Conservation (phyloP, 2,797 vertebrate genomes). For the Phalloptychus januarius region DNA sequence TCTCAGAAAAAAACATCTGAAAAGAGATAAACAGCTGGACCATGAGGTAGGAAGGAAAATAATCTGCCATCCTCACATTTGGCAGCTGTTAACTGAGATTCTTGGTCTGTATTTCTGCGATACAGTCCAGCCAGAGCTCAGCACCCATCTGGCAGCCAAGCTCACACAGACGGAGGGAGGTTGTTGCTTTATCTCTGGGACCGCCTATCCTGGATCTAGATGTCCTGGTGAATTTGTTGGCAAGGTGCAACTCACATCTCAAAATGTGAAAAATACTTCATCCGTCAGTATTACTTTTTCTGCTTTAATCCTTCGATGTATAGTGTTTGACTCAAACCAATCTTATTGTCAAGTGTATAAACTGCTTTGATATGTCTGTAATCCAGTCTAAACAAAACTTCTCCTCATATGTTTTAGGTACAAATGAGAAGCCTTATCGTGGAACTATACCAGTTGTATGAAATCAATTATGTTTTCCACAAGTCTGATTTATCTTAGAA, state of each 20-base stretch:
- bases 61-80: conserved; percentile 29
- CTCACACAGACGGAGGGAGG: conserved; percentile 52
- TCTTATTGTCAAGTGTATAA: not conserved
- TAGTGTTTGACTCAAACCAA: not conserved
- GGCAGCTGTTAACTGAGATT: conserved; percentile 40
- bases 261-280: conserved; percentile 16
- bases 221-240: conserved; percentile 36
- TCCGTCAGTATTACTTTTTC: conserved; percentile 10
- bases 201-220: conserved; percentile 31
- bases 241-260: conserved; percentile 41
- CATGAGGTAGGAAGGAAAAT: conserved; percentile 12
- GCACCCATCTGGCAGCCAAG: conserved; percentile 46
- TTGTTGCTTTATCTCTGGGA: conserved; percentile 14
- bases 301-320: not conserved
- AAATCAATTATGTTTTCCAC: not conserved
- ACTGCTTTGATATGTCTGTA: not conserved
- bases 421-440: not conserved
- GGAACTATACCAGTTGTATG: not conserved
- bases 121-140: conserved; percentile 20
- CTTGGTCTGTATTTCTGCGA: conserved; percentile 29
- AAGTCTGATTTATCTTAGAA: not conserved
- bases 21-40: conserved; percentile 7
- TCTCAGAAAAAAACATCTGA: not conserved
- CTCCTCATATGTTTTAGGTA: not conserved
- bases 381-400: not conserved